These are phyloP conservation scores for Aspidapion aeneum DNA, from an alignment of 2,888 invertebrate genomes.

Conservation along the genomic window DNA sequence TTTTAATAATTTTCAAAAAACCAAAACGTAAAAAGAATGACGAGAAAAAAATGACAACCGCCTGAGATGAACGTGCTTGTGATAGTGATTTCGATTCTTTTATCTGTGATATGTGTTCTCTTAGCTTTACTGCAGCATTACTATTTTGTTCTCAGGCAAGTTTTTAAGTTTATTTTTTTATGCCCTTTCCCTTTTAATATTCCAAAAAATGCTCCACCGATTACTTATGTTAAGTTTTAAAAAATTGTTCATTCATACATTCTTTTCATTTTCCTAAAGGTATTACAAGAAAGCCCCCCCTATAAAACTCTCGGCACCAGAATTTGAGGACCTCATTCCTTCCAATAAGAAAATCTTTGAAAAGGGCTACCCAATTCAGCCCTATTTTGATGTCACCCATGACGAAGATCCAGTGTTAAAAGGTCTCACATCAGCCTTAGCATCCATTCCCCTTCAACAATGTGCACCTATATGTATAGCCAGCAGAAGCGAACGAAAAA, in stretches of 20 bases:
- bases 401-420: constrained; percentile 38
- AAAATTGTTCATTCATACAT: too few relatives aligned
- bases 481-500: constrained; percentile 27
- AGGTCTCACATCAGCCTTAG: constrained; percentile 37
- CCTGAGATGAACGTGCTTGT: constrained; percentile 33
- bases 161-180: too few relatives aligned
- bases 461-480: constrained; percentile 19
- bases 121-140: constrained; percentile 44
- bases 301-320: constrained; percentile 37
- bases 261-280: too few relatives aligned
- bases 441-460: constrained; percentile 28
- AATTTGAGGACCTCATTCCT: constrained; percentile 45
- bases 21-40: constrained; percentile 1
- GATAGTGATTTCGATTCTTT: constrained; percentile 40
- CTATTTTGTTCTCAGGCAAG: constrained; percentile 34
- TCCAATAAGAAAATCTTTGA: constrained; percentile 34
- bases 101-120: constrained; percentile 45
- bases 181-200: too few relatives aligned
- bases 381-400: constrained; percentile 25
- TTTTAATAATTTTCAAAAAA: not conserved
- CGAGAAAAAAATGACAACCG: not conserved
- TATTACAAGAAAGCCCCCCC: constrained; percentile 34
- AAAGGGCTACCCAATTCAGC: constrained; percentile 31
- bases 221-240: too few relatives aligned
- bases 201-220: too few relatives aligned